Conservation (phyloP, 2,797 vertebrate genomes). For the Gymnoscopelus microlampas region DNA sequence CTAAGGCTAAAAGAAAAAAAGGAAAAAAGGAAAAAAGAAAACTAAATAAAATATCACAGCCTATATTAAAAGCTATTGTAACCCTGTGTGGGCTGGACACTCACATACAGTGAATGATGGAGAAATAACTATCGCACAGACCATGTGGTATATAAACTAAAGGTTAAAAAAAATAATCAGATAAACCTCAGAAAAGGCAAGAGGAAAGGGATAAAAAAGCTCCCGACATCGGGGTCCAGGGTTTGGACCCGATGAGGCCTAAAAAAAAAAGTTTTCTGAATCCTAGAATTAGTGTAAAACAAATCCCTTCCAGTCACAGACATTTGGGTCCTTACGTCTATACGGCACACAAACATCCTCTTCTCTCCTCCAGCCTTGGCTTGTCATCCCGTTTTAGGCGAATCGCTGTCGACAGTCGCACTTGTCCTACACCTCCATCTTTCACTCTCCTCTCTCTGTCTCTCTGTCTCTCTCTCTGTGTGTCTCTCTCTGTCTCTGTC, state of each 20-base stretch:
- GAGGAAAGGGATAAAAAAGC: slow-evolving; percentile 37
- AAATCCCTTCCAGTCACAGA: slow-evolving; percentile 52
- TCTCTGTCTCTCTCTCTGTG: not conserved
- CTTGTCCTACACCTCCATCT: slow-evolving; percentile 66
- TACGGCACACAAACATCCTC: slow-evolving; percentile 59
- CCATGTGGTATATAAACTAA: slow-evolving; percentile 13
- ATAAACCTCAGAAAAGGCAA: not conserved
- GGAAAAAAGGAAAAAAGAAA: no score
- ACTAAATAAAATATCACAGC: no score
- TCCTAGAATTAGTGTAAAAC: slow-evolving; percentile 42
- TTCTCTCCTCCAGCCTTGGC: slow-evolving; percentile 19
- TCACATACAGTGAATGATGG: no score
- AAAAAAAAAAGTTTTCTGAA: slow-evolving; percentile 36
- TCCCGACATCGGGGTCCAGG: slow-evolving; percentile 26
- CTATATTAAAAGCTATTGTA: no score
- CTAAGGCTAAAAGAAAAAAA: no score
- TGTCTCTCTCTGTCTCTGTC: slow-evolving; percentile 25
- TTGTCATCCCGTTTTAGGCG: slow-evolving; percentile 25
- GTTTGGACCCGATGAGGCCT: slow-evolving; percentile 46
- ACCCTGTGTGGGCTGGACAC: no score
- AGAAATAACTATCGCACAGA: slow-evolving; percentile 1
- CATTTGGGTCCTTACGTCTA: slow-evolving; percentile 53
- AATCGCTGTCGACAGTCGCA: slow-evolving; percentile 58
- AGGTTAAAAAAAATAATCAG: not conserved
- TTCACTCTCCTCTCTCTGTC: slow-evolving; percentile 11